A percentile compares a stretch with the other conserved stretches of the same genome.
These are phyloP conservation scores for Amphipoea oculea DNA, from an alignment of 2,888 invertebrate genomes.

Conservation along the genomic window DNA sequence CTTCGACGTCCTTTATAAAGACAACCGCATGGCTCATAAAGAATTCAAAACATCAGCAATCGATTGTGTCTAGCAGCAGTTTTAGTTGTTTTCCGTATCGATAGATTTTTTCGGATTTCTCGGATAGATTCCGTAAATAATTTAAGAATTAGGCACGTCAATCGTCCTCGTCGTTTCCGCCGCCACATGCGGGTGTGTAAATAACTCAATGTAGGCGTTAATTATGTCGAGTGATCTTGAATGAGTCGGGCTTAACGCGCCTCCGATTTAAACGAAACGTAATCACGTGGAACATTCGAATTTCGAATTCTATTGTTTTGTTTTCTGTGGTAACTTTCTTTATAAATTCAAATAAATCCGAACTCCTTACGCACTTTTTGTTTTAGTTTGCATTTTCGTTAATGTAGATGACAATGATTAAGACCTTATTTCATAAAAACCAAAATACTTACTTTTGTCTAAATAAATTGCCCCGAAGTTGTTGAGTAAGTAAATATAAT, in stretches of 20 bases:
- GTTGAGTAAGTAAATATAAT: not conserved
- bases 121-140: conserved; percentile 70
- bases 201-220: conserved; percentile 87
- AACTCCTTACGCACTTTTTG: not conserved
- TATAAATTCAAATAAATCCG: not conserved
- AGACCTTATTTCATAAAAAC: not conserved
- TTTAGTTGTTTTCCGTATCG: conserved; percentile 31
- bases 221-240: conserved; percentile 88
- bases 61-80: conserved; percentile 3
- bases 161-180: conserved; percentile 78
- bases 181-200: conserved; percentile 88
- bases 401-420: too few relatives aligned
- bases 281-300: conserved; percentile 79
- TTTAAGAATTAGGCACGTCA: conserved; percentile 77
- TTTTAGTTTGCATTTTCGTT: conserved; percentile 1
- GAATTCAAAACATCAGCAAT: not conserved
- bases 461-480: not conserved
- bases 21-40: not conserved
- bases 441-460: not conserved
- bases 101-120: conserved; percentile 54
- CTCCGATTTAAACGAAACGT: conserved; percentile 78
- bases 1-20: conserved; percentile 20
- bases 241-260: conserved; percentile 72
- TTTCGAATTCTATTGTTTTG: conserved; percentile 70
- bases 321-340: conserved; percentile 50